phyloP scores from a whole-genome alignment of 2,113 vertebrate species.

The Terrapene triunguis region DNA sequence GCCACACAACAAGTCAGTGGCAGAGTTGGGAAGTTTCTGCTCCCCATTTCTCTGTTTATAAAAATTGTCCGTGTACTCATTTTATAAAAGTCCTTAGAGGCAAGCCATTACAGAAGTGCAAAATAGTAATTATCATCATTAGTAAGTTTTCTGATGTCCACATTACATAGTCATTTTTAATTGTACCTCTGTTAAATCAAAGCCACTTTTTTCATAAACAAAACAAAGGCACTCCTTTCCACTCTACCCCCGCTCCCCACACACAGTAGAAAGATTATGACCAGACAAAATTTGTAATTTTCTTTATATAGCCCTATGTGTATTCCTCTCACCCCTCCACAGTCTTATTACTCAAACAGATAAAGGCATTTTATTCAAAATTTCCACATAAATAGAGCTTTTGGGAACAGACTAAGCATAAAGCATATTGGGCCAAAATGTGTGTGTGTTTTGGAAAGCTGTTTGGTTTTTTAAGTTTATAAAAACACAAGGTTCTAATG shows the following conservation, averaged over 20 bases:
- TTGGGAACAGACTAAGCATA: not conserved
- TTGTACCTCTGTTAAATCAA: not conserved
- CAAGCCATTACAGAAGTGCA: not conserved
- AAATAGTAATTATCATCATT: not conserved
- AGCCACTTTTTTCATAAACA: not conserved
- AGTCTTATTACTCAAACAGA: not conserved
- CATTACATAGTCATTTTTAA: not conserved
- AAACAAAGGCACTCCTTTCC: not conserved
- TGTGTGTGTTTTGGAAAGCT: not conserved
- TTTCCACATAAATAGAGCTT: not conserved
- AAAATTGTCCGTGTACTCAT: not conserved
- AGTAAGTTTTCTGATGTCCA: not conserved
- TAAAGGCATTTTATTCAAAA: not conserved
- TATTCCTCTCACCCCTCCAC: not conserved
- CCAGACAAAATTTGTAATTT: not conserved
- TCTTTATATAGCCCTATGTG: not conserved
- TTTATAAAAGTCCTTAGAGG: not conserved
- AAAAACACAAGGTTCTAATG: not conserved
- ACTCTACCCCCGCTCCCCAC: not conserved
- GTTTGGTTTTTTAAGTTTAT: not conserved
- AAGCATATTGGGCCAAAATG: too few species aligned
- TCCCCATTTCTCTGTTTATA: not conserved
- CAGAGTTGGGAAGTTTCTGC: not conserved
- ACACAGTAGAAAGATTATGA: not conserved
- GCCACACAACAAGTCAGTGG: too few species aligned